Conservation (phyloP, 2,113 vertebrate species). For the Zapus hudsonius region DNA sequence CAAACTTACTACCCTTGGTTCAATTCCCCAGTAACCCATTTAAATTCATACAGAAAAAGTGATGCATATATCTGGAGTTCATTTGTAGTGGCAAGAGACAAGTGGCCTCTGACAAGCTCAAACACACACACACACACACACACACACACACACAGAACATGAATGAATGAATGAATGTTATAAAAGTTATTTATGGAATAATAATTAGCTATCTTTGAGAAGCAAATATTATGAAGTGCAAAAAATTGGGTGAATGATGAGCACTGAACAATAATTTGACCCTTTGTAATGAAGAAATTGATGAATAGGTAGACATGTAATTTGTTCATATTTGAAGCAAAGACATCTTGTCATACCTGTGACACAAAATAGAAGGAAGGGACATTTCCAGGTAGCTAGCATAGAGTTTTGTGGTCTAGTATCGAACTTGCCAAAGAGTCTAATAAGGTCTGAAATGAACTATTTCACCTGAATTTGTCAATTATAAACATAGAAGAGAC, state of each 20-base stretch:
- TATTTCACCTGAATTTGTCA: not conserved
- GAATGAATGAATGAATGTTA: no score
- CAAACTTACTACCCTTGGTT: no score
- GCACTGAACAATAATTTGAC: not conserved
- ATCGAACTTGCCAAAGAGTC: not conserved
- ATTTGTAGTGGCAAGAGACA: no score
- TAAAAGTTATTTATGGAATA: not conserved
- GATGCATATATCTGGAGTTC: no score
- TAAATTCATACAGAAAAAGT: no score
- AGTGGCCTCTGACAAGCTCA: no score
- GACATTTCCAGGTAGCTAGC: not conserved
- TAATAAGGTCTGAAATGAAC: not conserved
- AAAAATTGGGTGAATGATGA: not conserved
- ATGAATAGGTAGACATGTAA: not conserved
- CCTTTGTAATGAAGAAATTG: not conserved
- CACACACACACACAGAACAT: no score
- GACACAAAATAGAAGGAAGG: not conserved
- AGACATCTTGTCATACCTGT: rapidly evolving
- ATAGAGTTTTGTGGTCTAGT: not conserved
- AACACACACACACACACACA: no score
- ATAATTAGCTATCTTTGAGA: not conserved
- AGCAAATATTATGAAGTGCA: not conserved
- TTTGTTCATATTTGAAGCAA: not conserved
- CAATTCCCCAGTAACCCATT: no score
- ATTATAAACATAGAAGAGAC: not conserved